phyloP scores from a whole-genome alignment of 2,113 vertebrate genomes.

The Vicugna pacos region DNA sequence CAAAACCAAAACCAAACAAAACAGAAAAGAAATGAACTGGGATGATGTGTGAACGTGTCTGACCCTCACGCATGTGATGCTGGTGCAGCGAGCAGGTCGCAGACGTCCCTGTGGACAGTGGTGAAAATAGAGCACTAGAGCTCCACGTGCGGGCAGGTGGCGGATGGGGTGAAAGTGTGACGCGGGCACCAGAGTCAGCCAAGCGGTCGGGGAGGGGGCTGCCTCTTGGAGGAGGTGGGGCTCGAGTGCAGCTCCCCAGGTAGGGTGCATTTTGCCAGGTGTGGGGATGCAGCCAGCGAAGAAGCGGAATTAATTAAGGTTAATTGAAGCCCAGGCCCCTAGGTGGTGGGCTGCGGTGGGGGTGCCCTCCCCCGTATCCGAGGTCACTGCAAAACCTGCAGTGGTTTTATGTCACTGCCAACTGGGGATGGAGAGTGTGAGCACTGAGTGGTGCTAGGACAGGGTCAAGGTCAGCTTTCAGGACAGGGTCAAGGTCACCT shows the following conservation, averaged over 20 bases:
- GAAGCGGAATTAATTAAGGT: neutral
- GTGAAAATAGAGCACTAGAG: conserved; percentile 17
- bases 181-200: too few species aligned
- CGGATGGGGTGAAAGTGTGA: neutral
- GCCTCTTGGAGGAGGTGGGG: neutral
- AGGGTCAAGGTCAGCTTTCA: rapidly evolving
- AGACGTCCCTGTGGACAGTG: conserved; percentile 36
- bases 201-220: too few species aligned
- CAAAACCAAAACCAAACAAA: too few species aligned
- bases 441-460: rapidly evolving
- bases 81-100: neutral
- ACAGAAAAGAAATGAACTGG: neutral
- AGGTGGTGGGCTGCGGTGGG: rapidly evolving
- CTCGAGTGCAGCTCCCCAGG: too few species aligned
- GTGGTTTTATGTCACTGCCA: rapidly evolving
- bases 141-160: neutral
- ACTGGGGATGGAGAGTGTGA: rapidly evolving
- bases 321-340: too few species aligned
- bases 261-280: too few species aligned
- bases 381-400: rapidly evolving
- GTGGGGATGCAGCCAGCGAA: too few species aligned
- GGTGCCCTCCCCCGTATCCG: neutral
- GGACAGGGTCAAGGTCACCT: rapidly evolving
- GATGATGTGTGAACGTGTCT: neutral
- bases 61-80: neutral